phyloP scores from a whole-genome alignment of 2,888 invertebrate species.

The Chorisops tibialis region DNA sequence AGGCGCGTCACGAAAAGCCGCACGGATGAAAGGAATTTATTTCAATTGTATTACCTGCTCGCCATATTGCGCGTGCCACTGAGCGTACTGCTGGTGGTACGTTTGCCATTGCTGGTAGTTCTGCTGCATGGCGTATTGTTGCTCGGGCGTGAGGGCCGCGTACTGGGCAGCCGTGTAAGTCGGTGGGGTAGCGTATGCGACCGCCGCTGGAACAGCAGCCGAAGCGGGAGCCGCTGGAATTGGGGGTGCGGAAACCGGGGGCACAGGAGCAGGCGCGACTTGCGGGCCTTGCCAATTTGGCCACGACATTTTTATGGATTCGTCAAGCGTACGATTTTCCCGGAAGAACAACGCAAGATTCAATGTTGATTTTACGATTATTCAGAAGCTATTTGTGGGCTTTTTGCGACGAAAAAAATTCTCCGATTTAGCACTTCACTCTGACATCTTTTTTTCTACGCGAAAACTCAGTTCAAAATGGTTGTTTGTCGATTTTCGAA shows the following conservation, averaged over 20 bases:
- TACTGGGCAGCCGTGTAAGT: slow-evolving; percentile 43
- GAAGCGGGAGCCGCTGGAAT: slow-evolving; percentile 34
- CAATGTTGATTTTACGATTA: too few species aligned
- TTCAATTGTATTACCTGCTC: slow-evolving; percentile 52
- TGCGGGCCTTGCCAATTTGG: slow-evolving; percentile 19
- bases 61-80: slow-evolving; percentile 52
- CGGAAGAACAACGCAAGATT: too few species aligned
- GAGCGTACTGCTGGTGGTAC: slow-evolving; percentile 51
- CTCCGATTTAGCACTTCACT: not conserved
- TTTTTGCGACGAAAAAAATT: not conserved
- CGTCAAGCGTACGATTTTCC: too few species aligned
- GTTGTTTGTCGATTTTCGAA: too few species aligned
- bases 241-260: slow-evolving; percentile 5
- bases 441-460: not conserved
- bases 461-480: too few species aligned
- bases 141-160: slow-evolving; percentile 48
- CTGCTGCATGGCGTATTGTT: slow-evolving; percentile 49
- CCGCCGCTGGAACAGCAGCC: not conserved
- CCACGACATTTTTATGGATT: slow-evolving; percentile 33
- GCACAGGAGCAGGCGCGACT: not conserved
- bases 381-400: too few species aligned
- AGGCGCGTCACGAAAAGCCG: not conserved
- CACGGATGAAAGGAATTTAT: slow-evolving; percentile 12
- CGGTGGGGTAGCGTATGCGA: slow-evolving; percentile 2
- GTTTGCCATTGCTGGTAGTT: slow-evolving; percentile 53